Evolutionary conservation across 2,888 invertebrate species (phyloP), one percentile per base, ranked within the genome.

Genomic region (Nymphalis polychloros): DNA sequence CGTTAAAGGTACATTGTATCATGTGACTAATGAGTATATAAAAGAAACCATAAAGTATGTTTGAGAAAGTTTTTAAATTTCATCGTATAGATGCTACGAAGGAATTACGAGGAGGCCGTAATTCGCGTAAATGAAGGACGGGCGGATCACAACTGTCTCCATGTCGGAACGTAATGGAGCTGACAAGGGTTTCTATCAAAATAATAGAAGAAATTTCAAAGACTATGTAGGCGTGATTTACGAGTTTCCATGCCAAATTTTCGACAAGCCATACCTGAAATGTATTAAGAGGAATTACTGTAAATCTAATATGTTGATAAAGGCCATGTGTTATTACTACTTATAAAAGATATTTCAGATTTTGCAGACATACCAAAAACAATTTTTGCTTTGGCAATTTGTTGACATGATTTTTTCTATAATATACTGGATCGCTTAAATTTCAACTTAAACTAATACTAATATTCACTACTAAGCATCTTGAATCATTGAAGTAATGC

Each of bases 131-230:
- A 90, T 90, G 88, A 89, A 88, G 88, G 87, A 86, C 84, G 85
- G 82, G 75, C 81, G 84, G 83, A 82, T 84, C 83, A 79, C 81
- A 84, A 85, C 83, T 85, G 82, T 81, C 84, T 80, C 79, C 83
- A 81, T 82, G 83, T 79, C 79, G 80, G 82, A 83, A 81, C 83
- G 88, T 90, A 91, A 91, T 89, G 87, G 87, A 86, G 89, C 85
- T 89, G 90, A 91, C 90, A 90, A 92, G 92, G 92, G 90, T 89
- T 85, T 79, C 84, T 82, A 66, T 64, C 82, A 81, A 86, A 89
- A 90, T 88, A 88, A 89, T 89, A 81, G 85, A 86, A 88, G 87
- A 86, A 90, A 89, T 89, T 86, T 82, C 78, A 77, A 85, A 83
- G 85, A 86, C 77, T 81, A 77, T 77, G 83, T 83, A 84, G 82